A percentile compares a stretch with the other conserved stretches of the same genome.
Evolutionary conservation across 1,140 invertebrate species (phyloP).

Genomic region (Papilio machaon): DNA sequence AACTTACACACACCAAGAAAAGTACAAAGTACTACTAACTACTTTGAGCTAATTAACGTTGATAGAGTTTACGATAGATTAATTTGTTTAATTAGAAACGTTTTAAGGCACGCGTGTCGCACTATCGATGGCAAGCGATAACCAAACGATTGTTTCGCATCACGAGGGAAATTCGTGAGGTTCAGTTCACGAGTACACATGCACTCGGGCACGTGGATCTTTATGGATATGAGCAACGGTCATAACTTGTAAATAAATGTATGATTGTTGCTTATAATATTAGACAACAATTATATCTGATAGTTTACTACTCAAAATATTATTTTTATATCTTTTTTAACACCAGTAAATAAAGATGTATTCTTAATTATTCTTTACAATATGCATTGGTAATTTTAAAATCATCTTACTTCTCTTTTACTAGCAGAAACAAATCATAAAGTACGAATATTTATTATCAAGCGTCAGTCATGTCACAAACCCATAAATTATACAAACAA

Average conservation of each 20-base stretch:
- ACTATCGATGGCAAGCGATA: slow-evolving; percentile 27
- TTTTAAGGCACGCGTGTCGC: slow-evolving; percentile 25
- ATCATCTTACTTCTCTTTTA: not conserved
- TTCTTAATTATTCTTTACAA: not conserved
- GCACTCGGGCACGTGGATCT: slow-evolving; percentile 32
- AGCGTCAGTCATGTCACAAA: not conserved
- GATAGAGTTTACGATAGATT: slow-evolving; percentile 15
- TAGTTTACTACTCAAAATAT: not conserved
- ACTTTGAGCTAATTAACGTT: not conserved
- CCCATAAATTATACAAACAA: slow-evolving; percentile 13
- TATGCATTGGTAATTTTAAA: not conserved
- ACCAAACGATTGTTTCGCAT: slow-evolving; percentile 35
- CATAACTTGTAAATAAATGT: not conserved
- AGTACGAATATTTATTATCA: not conserved
- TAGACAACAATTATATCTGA: not conserved
- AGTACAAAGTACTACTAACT: not conserved
- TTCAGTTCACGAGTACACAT: slow-evolving; percentile 9
- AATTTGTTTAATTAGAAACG: slow-evolving; percentile 34
- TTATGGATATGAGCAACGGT: not conserved
- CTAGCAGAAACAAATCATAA: not conserved
- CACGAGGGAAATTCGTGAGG: slow-evolving; percentile 37
- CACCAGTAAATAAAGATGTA: too few species aligned
- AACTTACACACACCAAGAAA: not conserved
- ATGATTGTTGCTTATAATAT: not conserved
- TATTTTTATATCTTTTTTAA: not conserved